Evolutionary conservation across 2,113 vertebrate species (phyloP), one percentile per base, ranked within the genome.

Genomic region (Hucho hucho): DNA sequence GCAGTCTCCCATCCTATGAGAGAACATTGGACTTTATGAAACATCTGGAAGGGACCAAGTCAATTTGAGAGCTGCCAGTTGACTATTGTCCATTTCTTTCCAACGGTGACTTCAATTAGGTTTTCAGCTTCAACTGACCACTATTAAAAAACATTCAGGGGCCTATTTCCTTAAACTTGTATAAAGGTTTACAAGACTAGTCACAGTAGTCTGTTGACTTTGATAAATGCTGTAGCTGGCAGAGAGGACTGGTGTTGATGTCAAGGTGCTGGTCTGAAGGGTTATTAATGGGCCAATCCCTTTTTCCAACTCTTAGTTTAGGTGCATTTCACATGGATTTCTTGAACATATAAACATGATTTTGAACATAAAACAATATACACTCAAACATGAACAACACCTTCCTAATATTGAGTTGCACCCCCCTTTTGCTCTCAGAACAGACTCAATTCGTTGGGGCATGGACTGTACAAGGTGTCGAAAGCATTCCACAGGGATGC

Each of bases 21-120:
- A 75, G 64, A 78, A 81, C 78, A 72, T n/a, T 69, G 81, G 32
- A 46, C 69, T 70, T 81, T 77, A 76, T 81, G 75, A 53, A 77
- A 83, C 76, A 84, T 83, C 63, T 83, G 84, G 70, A 75, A 73
- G 65, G 53, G 43, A 69, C 53, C 7, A 24, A 43, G 74, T 64
- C 32, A 25, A 66, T 70, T 25, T 26, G 56, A 70, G 46, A 79
- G 72, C 72, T 76, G 67, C 59, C 46, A 47, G 32, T 69, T 74
- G 69, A 73, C 64, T 64, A 73, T 63, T 68, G 73, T 56, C 53
- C n/a, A 47, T 22, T 43, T 37, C 63, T 71, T 53, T 74, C 66
- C 69, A 56, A 56, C 2, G 4, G 18, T 20, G 53, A 56, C 53
- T 56, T 9, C 47, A 71, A 26, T 26, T 71, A 25, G 47, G 13